Conservation (phyloP, 2,888 invertebrate species). For the Cataglyphis cursor region DNA sequence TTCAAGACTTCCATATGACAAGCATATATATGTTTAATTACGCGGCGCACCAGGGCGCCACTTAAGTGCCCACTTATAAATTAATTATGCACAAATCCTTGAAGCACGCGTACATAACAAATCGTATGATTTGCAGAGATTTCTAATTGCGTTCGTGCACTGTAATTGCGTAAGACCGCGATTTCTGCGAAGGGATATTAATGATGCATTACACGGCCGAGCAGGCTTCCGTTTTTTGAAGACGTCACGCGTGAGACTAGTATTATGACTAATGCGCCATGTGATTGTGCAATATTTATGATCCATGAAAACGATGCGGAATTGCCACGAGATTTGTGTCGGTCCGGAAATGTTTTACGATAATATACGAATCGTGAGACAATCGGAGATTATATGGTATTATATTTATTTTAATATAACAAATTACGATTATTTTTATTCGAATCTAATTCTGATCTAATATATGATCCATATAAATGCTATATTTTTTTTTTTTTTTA, state of each 20-base stretch:
- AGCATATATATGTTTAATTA: neutral
- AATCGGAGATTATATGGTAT: neutral
- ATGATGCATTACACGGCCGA: conserved; percentile 38
- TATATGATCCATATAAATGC: neutral
- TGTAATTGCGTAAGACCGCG: conserved; percentile 34
- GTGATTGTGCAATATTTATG: conserved; percentile 16
- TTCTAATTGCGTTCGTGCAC: conserved; percentile 35
- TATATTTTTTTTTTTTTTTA: neutral
- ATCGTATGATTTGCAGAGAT: conserved; percentile 22
- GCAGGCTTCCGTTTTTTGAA: conserved; percentile 31
- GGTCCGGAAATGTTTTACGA: conserved; percentile 2
- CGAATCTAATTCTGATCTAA: neutral
- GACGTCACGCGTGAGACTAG: conserved; percentile 17
- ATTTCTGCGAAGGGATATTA: conserved; percentile 32
- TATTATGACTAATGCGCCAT: conserved; percentile 38
- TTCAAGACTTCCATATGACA: neutral
- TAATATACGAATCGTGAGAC: neutral
- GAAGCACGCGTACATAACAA: neutral
- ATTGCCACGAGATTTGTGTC: conserved; percentile 16
- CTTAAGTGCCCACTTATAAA: conserved; percentile 21
- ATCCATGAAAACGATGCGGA: neutral
- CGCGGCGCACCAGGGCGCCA: neutral
- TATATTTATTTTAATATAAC: neutral
- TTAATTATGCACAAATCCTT: conserved; percentile 36
- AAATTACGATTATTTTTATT: neutral